Percentiles rank a stretch among this genome's conserved stretches.
Conservation (phyloP, 2,797 vertebrate genomes). For the Sebastes nivosus region DNA sequence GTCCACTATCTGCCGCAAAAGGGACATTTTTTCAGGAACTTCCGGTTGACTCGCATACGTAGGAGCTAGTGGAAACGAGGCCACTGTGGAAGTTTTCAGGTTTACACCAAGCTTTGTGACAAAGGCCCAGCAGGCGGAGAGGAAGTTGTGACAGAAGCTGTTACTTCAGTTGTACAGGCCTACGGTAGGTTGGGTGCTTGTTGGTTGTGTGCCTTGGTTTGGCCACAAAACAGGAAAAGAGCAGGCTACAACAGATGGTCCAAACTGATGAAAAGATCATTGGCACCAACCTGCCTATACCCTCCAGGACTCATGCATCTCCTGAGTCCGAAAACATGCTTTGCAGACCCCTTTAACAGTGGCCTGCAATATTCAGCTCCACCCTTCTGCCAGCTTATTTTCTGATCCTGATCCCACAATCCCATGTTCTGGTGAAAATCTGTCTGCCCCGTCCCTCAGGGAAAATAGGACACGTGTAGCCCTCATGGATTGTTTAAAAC, state of each 20-base stretch:
- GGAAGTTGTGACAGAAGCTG: neutral
- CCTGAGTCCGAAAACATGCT: neutral
- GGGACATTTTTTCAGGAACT: no score
- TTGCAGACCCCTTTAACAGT: neutral
- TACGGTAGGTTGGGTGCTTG: neutral
- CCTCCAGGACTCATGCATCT: neutral
- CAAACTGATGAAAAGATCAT: neutral
- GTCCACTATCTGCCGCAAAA: no score
- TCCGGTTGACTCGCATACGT: no score
- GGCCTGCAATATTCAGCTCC: neutral
- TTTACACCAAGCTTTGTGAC: neutral
- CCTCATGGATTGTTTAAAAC: constrained; percentile 65
- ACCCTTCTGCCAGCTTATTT: constrained; percentile 1
- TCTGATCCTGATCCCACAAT: neutral
- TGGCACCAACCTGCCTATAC: neutral
- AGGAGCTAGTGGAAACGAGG: no score
- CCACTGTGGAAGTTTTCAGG: neutral
- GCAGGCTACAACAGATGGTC: neutral
- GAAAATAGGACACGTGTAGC: constrained; percentile 35
- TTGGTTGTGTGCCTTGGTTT: neutral
- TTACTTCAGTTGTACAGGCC: neutral
- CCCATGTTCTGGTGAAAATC: neutral
- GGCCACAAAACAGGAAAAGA: neutral
- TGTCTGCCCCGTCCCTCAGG: constrained; percentile 2
- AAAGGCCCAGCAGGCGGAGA: neutral